Conservation (phyloP, 1,140 invertebrate genomes). For the Choristoneura fumiferana region DNA sequence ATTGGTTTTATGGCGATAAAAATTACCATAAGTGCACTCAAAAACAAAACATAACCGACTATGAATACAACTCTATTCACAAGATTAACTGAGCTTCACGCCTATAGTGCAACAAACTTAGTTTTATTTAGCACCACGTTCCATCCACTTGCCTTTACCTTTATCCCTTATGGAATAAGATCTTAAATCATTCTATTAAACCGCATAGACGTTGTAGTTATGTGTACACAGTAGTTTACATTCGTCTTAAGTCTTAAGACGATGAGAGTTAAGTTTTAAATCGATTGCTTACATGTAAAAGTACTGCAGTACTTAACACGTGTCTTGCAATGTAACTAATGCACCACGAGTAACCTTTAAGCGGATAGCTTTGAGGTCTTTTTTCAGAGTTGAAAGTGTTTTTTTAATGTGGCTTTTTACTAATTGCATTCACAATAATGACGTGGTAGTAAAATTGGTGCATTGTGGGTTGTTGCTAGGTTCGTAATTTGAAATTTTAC, state of each 20-base stretch:
- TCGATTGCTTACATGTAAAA: not conserved
- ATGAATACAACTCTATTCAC: no score
- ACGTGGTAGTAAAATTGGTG: slow-evolving; percentile 2
- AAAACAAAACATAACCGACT: no score
- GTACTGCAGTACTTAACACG: not conserved
- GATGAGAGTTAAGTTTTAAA: not conserved
- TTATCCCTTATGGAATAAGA: not conserved
- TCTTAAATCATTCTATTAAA: not conserved
- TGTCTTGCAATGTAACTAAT: slow-evolving; percentile 3
- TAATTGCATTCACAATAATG: slow-evolving; percentile 17
- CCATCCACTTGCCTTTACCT: not conserved
- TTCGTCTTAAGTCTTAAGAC: not conserved
- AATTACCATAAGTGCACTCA: not conserved
- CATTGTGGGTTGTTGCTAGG: not conserved
- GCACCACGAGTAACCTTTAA: not conserved
- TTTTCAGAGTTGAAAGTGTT: not conserved
- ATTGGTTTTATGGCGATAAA: not conserved
- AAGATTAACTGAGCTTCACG: slow-evolving; percentile 1
- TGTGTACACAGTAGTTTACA: not conserved
- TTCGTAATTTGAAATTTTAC: slow-evolving; percentile 4
- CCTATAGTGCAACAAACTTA: slow-evolving; percentile 16
- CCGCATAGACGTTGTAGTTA: not conserved
- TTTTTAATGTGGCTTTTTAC: not conserved
- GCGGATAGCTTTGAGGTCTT: not conserved
- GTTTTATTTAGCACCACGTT: not conserved